phyloP scores from a whole-genome alignment of 1,140 invertebrate species.

The Prorops nasuta region DNA sequence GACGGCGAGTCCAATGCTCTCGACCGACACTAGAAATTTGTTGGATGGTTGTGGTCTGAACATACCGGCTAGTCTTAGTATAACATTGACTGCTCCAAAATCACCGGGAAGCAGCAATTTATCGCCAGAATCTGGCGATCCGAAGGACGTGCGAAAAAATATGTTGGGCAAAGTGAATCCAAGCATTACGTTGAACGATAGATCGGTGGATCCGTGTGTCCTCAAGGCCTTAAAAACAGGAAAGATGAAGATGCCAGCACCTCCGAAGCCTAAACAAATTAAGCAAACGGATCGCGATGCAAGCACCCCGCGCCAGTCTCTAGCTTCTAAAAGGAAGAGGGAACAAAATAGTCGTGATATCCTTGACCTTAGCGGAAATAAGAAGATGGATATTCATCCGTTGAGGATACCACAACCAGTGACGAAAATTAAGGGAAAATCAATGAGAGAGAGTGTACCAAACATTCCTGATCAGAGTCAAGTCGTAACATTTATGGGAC shows the following conservation, averaged over 20 bases:
- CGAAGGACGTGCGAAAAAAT: slow-evolving; percentile 23
- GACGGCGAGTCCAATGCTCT: slow-evolving; percentile 19
- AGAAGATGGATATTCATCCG: slow-evolving; percentile 32
- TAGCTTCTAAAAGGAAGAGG: slow-evolving; percentile 7
- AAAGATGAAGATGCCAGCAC: slow-evolving; percentile 29
- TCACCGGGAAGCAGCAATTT: slow-evolving; percentile 20
- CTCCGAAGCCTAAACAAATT: slow-evolving; percentile 11
- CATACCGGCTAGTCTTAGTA: slow-evolving; percentile 47
- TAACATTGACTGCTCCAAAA: slow-evolving; percentile 43
- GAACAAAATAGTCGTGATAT: slow-evolving; percentile 27
- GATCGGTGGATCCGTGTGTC: slow-evolving; percentile 35
- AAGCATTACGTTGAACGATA: slow-evolving; percentile 39
- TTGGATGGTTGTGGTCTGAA: slow-evolving; percentile 47
- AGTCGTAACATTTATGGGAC: slow-evolving; percentile 39
- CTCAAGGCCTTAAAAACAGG: slow-evolving; percentile 36
- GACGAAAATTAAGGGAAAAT: slow-evolving; percentile 28
- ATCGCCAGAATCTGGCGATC: slow-evolving; percentile 9
- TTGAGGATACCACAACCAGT: slow-evolving; percentile 38
- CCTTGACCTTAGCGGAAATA: slow-evolving; percentile 38
- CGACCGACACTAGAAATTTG: slow-evolving; percentile 36
- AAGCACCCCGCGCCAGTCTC: slow-evolving; percentile 5
- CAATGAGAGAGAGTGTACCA: slow-evolving; percentile 18
- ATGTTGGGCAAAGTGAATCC: slow-evolving; percentile 35
- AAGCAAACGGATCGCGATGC: slow-evolving; percentile 12
- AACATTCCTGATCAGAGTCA: slow-evolving; percentile 31